These are phyloP conservation scores for Sinopyrophorus schimmeli DNA, from an alignment of 2,888 invertebrate species.

Conservation along the genomic window DNA sequence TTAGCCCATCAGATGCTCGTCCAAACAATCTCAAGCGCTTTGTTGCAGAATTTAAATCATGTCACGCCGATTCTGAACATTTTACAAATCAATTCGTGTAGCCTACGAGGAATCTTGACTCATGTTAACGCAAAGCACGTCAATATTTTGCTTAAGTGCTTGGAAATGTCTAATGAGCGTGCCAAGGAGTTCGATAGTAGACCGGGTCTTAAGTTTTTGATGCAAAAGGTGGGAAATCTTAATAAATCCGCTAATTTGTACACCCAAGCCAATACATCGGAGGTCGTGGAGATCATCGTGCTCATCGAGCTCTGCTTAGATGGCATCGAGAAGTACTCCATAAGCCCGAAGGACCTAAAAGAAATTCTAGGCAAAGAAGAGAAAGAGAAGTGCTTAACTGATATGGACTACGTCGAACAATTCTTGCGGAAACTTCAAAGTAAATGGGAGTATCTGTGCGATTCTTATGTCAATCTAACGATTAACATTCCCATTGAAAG, in stretches of 20 bases:
- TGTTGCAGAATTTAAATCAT: constrained; percentile 67
- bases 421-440: constrained; percentile 50
- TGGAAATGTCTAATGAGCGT: constrained; percentile 80
- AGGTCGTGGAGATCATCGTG: constrained; percentile 86
- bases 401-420: constrained; percentile 51
- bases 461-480: constrained; percentile 52
- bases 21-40: constrained; percentile 85
- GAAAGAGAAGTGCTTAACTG: constrained; percentile 42
- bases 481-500: constrained; percentile 48
- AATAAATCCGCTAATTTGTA: constrained; percentile 89
- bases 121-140: constrained; percentile 64
- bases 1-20: constrained; percentile 90
- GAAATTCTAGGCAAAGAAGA: constrained; percentile 60
- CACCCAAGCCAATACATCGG: constrained; percentile 88
- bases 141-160: constrained; percentile 73
- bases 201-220: constrained; percentile 90
- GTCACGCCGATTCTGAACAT: constrained; percentile 55
- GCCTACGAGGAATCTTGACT: constrained; percentile 50
- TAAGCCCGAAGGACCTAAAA: constrained; percentile 65
- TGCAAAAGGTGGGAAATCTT: constrained; percentile 89
- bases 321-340: constrained; percentile 67
- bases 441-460: constrained; percentile 54
- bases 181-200: constrained; percentile 87
- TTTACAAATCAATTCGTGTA: constrained; percentile 53
- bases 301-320: constrained; percentile 82